These are phyloP conservation scores for Bombus terrestris DNA, from an alignment of 1,140 invertebrate species.

Conservation along the genomic window DNA sequence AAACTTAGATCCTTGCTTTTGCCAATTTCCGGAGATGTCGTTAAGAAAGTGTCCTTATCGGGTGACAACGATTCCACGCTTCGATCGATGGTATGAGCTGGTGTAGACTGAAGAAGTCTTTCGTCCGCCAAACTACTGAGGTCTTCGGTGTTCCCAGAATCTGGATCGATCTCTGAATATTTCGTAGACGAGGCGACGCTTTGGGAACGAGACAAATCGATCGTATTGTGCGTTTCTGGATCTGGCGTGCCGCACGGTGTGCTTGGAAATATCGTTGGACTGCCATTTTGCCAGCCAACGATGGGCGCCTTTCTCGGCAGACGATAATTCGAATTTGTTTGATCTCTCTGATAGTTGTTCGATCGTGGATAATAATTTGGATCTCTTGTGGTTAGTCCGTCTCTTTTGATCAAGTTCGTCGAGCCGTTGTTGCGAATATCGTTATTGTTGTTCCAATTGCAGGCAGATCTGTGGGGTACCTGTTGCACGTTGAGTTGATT, in stretches of 20 bases:
- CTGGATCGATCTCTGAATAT: constrained; percentile 70
- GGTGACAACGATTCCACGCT: constrained; percentile 74
- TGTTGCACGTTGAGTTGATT: not conserved
- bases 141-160: constrained; percentile 69
- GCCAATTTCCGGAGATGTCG: constrained; percentile 74
- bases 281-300: constrained; percentile 76
- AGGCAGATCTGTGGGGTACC: constrained; percentile 2
- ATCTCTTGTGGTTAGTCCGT: constrained; percentile 41
- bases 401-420: not conserved
- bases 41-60: constrained; percentile 82
- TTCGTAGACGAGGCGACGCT: constrained; percentile 54
- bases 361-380: constrained; percentile 53
- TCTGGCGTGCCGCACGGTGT: constrained; percentile 65
- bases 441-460: constrained; percentile 43
- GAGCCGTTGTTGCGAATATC: constrained; percentile 35
- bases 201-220: constrained; percentile 17
- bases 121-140: constrained; percentile 73
- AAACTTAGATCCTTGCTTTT: constrained; percentile 69
- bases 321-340: constrained; percentile 23
- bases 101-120: constrained; percentile 59
- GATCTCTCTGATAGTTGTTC: constrained; percentile 8
- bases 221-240: not conserved
- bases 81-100: constrained; percentile 67
- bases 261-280: constrained; percentile 68
- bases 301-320: constrained; percentile 71